Conservation (phyloP, 1,140 invertebrate genomes). For the Helicoverpa armigera region DNA sequence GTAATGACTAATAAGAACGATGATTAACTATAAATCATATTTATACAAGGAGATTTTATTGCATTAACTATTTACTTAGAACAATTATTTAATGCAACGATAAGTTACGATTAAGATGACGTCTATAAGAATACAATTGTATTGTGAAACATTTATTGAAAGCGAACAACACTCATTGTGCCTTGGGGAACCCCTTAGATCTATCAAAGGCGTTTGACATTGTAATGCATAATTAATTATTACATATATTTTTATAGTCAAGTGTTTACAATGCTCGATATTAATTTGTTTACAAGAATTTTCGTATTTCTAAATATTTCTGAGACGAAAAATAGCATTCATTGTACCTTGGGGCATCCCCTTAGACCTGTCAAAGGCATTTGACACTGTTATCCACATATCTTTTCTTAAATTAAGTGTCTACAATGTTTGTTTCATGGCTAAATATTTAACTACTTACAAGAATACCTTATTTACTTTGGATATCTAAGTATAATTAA, state of each 20-base stretch:
- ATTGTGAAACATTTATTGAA: too few relatives aligned
- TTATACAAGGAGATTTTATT: too few relatives aligned
- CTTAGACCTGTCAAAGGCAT: neutral
- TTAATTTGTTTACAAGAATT: neutral
- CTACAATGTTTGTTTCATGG: neutral
- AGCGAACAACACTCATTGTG: neutral
- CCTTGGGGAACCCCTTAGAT: conserved; percentile 22
- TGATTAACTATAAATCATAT: too few relatives aligned
- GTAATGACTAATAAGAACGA: too few relatives aligned
- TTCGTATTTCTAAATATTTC: too few relatives aligned
- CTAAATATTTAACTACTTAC: too few relatives aligned
- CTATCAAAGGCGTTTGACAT: conserved; percentile 2
- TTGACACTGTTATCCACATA: conserved; percentile 6
- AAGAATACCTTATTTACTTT: too few relatives aligned
- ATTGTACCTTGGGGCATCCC: conserved; percentile 23
- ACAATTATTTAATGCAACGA: too few relatives aligned
- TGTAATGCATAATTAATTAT: neutral
- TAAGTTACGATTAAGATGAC: too few relatives aligned
- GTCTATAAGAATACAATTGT: too few relatives aligned
- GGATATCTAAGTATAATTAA: too few relatives aligned
- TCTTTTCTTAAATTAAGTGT: neutral
- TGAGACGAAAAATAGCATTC: neutral
- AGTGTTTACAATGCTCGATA: neutral
- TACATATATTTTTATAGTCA: neutral
- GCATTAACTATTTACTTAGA: neutral